Evolutionary conservation across 2,888 invertebrate genomes (phyloP).

Genomic region (Yponomeuta malinellus): DNA sequence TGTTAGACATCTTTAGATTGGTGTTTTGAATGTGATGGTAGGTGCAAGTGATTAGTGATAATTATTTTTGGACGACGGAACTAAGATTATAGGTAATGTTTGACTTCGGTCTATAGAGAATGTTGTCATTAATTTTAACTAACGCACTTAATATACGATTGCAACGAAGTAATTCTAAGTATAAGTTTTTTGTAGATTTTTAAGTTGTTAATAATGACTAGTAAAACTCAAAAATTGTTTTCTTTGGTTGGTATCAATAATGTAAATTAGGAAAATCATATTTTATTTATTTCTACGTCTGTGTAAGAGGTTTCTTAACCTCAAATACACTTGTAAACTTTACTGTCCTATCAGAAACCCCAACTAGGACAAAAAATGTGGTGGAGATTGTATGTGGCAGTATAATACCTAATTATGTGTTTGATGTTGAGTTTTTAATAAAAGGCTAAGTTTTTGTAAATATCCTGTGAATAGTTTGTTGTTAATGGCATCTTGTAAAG

Average conservation of each 20-base stretch:
- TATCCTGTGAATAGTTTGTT: slow-evolving; percentile 68
- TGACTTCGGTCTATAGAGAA: slow-evolving; percentile 21
- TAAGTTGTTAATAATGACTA: neutral
- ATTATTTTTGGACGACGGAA: neutral
- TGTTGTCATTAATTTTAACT: slow-evolving; percentile 29
- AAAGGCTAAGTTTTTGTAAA: slow-evolving; percentile 3
- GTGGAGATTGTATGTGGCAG: no score
- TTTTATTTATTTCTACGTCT: neutral
- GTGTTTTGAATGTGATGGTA: slow-evolving; percentile 1
- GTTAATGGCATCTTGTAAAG: slow-evolving; percentile 73
- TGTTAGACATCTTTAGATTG: neutral
- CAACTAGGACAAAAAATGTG: no score
- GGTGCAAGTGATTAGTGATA: neutral
- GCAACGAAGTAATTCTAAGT: slow-evolving; percentile 49
- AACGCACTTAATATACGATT: slow-evolving; percentile 27
- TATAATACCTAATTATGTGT: no score
- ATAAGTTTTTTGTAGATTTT: slow-evolving; percentile 29
- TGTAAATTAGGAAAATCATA: neutral
- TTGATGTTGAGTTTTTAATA: neutral
- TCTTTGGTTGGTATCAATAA: neutral
- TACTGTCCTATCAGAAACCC: no score
- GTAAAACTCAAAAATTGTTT: neutral
- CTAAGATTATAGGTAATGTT: neutral
- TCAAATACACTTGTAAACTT: no score
- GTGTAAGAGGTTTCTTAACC: neutral